Conservation (phyloP, 1,140 invertebrate genomes). For the Drosophila bifasciata region DNA sequence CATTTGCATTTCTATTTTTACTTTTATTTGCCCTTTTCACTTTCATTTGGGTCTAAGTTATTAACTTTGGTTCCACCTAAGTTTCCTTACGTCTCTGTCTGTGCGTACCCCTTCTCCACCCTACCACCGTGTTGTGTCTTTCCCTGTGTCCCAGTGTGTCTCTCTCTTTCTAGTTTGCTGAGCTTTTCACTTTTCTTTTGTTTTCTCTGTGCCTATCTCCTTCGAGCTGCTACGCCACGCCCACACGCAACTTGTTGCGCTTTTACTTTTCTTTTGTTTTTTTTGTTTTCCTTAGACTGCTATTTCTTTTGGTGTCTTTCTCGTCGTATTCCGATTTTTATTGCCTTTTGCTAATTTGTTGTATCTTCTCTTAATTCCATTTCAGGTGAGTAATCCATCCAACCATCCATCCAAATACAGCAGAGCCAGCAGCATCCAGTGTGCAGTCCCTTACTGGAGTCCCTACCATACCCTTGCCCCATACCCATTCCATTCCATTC, state of each 20-base stretch:
- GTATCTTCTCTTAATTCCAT: slow-evolving; percentile 12
- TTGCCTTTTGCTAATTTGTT: slow-evolving; percentile 27
- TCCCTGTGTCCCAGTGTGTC: no score
- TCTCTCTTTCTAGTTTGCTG: slow-evolving; percentile 10
- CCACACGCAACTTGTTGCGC: slow-evolving; percentile 45
- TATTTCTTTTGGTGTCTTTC: slow-evolving; percentile 9
- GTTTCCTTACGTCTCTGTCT: slow-evolving; percentile 25
- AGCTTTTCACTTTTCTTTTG: slow-evolving; percentile 32
- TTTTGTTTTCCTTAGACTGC: slow-evolving; percentile 19
- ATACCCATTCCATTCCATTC: slow-evolving; percentile 12
- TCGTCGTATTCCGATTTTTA: slow-evolving; percentile 12
- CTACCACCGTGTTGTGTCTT: background rate
- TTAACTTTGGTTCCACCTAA: slow-evolving; percentile 51
- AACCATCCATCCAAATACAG: no score
- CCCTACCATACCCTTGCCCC: no score
- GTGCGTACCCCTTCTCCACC: background rate
- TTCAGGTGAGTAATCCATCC: slow-evolving; percentile 40
- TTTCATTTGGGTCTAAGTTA: slow-evolving; percentile 61
- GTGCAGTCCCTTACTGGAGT: no score
- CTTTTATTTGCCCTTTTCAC: slow-evolving; percentile 64
- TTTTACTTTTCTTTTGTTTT: slow-evolving; percentile 61
- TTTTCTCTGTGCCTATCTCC: slow-evolving; percentile 10
- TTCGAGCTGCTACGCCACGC: slow-evolving; percentile 34
- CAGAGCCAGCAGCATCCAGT: no score
- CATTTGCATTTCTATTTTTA: slow-evolving; percentile 55